Evolutionary conservation across 2,888 invertebrate species (phyloP).

Genomic region (Neoscelio sp.): DNA sequence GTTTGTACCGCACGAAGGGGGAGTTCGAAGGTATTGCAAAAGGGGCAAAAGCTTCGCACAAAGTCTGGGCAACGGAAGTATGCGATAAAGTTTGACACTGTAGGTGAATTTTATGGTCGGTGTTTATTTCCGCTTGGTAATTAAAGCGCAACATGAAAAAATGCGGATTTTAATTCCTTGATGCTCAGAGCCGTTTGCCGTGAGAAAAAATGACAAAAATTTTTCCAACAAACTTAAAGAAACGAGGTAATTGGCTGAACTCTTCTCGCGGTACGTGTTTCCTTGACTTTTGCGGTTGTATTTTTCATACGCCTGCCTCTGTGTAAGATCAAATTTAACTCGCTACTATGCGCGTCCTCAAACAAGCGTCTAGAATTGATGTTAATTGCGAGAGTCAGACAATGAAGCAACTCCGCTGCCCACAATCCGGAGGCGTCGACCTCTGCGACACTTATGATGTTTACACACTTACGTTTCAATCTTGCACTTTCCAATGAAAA

Average conservation of each 20-base stretch:
- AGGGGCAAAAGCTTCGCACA: conserved; percentile 1
- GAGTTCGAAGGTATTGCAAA: conserved; percentile 17
- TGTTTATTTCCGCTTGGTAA: conserved; percentile 4
- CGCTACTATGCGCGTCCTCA: conserved; percentile 24
- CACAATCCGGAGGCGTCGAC: conserved; percentile 53
- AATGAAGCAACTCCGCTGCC: conserved; percentile 55
- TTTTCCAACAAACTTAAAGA: neutral
- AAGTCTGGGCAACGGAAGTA: neutral
- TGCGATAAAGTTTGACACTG: conserved; percentile 16
- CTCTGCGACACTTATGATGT: conserved; percentile 44
- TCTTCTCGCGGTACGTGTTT: conserved; percentile 21
- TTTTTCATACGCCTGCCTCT: conserved; percentile 9
- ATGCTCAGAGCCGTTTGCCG: neutral
- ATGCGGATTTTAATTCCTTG: too few species aligned
- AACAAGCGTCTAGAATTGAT: conserved; percentile 52
- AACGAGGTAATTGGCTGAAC: conserved; percentile 19
- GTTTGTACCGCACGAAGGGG: too few species aligned
- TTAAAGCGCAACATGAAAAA: too few species aligned
- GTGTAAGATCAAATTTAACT: conserved; percentile 27
- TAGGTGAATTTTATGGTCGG: neutral
- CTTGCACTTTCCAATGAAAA: conserved; percentile 11
- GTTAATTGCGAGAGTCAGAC: conserved; percentile 59
- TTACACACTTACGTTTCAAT: conserved; percentile 38
- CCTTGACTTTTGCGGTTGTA: conserved; percentile 2
- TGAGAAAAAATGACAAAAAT: neutral